These are phyloP conservation scores for Sebastes nivosus DNA, from an alignment of 2,797 vertebrate species.

Conservation along the genomic window DNA sequence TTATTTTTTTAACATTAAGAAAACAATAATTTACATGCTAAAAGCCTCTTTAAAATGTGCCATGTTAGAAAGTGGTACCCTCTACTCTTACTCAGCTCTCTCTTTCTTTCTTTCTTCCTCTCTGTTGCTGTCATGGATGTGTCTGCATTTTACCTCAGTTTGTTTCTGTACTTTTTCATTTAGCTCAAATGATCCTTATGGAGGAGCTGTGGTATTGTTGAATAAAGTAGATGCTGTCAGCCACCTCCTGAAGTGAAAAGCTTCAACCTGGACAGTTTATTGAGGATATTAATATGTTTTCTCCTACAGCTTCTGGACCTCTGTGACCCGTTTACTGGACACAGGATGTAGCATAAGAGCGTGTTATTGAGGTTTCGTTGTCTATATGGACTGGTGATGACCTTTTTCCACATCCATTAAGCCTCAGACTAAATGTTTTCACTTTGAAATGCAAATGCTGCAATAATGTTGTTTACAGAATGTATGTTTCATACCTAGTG, in stretches of 20 bases:
- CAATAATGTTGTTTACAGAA: not conserved
- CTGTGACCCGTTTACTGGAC: conserved; percentile 4
- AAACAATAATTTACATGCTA: not conserved
- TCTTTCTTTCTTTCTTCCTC: not conserved
- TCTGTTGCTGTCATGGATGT: conserved; percentile 10
- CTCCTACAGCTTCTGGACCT: conserved; percentile 13
- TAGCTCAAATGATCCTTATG: not conserved
- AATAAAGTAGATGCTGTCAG: not conserved
- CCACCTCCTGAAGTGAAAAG: not conserved
- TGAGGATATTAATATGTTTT: conserved; percentile 24
- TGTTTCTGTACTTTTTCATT: not conserved
- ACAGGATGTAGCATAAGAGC: not conserved
- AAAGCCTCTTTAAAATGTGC: not conserved
- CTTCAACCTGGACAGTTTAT: not conserved
- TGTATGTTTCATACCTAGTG: not conserved
- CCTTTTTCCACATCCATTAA: not conserved
- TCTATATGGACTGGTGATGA: not conserved
- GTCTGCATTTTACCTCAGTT: not conserved
- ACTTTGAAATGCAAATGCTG: not conserved
- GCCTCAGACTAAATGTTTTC: not conserved
- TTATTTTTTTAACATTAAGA: not conserved
- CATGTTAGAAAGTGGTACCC: not conserved
- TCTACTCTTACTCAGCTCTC: not conserved
- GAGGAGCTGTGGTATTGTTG: not conserved
- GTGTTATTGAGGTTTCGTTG: not conserved